These are phyloP conservation scores for Anguilla rostrata DNA, from an alignment of 2,113 vertebrate genomes.

Conservation along the genomic window DNA sequence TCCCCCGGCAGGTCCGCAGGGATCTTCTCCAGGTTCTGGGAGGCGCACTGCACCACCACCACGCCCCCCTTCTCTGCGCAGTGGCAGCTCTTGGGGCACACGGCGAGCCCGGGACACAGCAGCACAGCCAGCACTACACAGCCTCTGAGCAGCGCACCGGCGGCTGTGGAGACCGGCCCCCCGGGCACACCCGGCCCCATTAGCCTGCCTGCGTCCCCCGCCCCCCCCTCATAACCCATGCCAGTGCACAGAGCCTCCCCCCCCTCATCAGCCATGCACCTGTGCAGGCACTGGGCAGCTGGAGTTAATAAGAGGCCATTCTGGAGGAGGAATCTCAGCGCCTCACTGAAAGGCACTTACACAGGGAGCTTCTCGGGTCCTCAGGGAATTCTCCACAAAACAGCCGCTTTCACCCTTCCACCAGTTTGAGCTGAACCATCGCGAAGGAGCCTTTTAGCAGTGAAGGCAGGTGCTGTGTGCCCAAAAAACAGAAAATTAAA, in stretches of 20 bases:
- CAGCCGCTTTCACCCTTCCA: neutral
- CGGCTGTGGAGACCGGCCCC: conserved; percentile 34
- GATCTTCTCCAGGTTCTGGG: conserved; percentile 79
- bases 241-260: conserved; percentile 20
- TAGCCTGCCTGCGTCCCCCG: conserved; percentile 56
- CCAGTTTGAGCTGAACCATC: neutral
- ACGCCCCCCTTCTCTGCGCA: conserved; percentile 76
- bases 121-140: conserved; percentile 52
- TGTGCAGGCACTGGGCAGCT: conserved; percentile 42
- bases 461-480: too few species aligned
- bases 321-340: neutral
- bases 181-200: conserved; percentile 43
- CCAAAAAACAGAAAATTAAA: neutral
- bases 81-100: conserved; percentile 83
- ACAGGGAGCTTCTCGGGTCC: neutral
- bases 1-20: conserved; percentile 81
- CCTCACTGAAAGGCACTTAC: neutral
- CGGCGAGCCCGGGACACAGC: conserved; percentile 31
- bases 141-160: conserved; percentile 45
- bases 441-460: neutral
- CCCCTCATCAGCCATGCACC: conserved; percentile 46
- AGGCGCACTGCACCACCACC: conserved; percentile 81
- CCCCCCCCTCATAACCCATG: conserved; percentile 31
- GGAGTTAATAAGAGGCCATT: neutral
- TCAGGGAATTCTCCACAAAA: neutral